Evolutionary conservation across 2,888 invertebrate genomes (phyloP).

Genomic region (Cephus pygmeus): DNA sequence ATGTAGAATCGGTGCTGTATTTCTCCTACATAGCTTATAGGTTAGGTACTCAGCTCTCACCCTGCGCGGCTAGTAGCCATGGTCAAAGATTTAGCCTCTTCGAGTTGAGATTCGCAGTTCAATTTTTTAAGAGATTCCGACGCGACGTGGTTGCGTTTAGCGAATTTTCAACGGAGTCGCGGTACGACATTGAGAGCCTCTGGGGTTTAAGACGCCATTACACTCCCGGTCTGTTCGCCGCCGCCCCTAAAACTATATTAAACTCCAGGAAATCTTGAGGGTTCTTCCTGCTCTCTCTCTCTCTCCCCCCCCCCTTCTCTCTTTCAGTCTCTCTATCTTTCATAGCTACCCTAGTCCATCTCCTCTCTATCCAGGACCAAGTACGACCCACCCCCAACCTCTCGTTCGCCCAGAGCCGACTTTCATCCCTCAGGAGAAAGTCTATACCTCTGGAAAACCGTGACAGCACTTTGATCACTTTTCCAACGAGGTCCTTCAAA

Average conservation of each 20-base stretch:
- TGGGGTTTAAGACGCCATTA: conserved; percentile 66
- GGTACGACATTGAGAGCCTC: conserved; percentile 53
- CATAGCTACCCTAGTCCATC: conserved; percentile 18
- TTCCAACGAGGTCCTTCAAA: conserved; percentile 31
- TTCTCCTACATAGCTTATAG: background rate
- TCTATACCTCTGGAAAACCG: conserved; percentile 40
- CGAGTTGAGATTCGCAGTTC: conserved; percentile 29
- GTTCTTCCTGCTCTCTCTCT: conserved; percentile 33
- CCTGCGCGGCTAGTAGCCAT: background rate
- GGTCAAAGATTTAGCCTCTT: conserved; percentile 41
- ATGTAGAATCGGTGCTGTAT: background rate
- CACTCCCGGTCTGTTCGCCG: conserved; percentile 56
- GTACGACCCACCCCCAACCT: conserved; percentile 29
- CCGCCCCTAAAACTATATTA: conserved; percentile 66
- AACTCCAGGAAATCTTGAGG: conserved; percentile 65
- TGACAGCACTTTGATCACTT: conserved; percentile 60
- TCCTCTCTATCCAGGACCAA: conserved; percentile 26
- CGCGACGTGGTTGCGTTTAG: conserved; percentile 9
- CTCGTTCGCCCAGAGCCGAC: conserved; percentile 27
- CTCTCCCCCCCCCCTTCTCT: conserved; percentile 26
- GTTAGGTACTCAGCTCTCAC: background rate
- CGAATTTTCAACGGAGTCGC: conserved; percentile 8
- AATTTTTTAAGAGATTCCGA: conserved; percentile 34
- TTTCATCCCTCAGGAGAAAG: conserved; percentile 7
- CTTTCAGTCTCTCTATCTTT: conserved; percentile 40